These are phyloP conservation scores for Strigamia crassipes DNA, from an alignment of 2,888 invertebrate species.

Conservation along the genomic window DNA sequence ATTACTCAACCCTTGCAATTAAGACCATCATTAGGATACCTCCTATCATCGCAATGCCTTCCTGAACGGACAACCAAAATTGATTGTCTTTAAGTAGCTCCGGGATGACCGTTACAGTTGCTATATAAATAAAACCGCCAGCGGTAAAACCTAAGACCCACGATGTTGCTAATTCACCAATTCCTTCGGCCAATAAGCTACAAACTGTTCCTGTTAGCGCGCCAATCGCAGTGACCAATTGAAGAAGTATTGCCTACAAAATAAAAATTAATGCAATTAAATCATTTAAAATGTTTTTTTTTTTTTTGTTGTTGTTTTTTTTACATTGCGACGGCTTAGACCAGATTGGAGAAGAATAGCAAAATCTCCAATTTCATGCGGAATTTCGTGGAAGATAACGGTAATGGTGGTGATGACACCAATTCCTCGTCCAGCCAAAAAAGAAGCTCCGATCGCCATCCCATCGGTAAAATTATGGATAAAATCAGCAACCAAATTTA, in stretches of 20 bases:
- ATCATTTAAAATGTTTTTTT: neutral
- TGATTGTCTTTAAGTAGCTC: constrained; percentile 89
- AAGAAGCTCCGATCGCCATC: constrained; percentile 97
- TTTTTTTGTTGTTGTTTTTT: neutral
- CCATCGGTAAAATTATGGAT: constrained; percentile 99
- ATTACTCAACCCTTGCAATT: constrained; percentile 67
- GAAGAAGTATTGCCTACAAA: constrained; percentile 85
- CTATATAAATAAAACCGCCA: constrained; percentile 99
- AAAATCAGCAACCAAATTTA: constrained; percentile 97
- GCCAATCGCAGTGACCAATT: constrained; percentile 91
- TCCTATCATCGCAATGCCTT: constrained; percentile 82
- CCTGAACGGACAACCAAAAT: constrained; percentile 85
- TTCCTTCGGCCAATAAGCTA: constrained; percentile 80
- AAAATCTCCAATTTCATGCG: constrained; percentile 99
- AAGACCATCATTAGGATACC: constrained; percentile 96
- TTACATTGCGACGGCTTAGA: constrained; percentile 65
- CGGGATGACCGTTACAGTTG: constrained; percentile 97
- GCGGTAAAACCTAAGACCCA: constrained; percentile 98
- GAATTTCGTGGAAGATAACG: constrained; percentile 91
- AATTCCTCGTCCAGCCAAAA: constrained; percentile 84
- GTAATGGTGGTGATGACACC: constrained; percentile 94
- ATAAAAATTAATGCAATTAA: constrained; percentile 47
- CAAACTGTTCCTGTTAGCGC: constrained; percentile 91
- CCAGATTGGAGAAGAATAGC: constrained; percentile 98
- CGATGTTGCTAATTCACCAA: constrained; percentile 70